Base-by-base conservation (phyloP, 2,888 invertebrate genomes). In the Caenorhabditis sp. region DNA sequence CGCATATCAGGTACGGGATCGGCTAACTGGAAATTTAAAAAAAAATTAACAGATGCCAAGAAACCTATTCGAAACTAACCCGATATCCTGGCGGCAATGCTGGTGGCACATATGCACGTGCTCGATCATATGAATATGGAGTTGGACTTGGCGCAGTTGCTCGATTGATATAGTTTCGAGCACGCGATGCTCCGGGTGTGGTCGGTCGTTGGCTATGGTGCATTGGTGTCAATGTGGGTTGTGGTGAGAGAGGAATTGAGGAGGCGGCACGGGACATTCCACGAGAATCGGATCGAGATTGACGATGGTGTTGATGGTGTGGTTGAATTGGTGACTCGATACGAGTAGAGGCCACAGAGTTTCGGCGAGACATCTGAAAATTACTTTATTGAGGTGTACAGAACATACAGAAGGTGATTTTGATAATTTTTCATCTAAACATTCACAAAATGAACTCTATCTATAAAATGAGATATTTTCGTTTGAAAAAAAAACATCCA, bases 11-110 rank as follows among this genome's bases (percentile, higher is more conserved):
- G 73, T 17, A 56, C 31, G 1, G 79, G 78, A 60, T 81, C 81
- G 20, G 70, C 67, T 27, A 77, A 72, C 81, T 81, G 71, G 21
- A n/a, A n/a, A n/a, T n/a, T n/a, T n/a, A n/a, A n/a, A n/a, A n/a
- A n/a, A n/a, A n/a, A n/a, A n/a, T n/a, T n/a, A n/a, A n/a, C n/a
- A n/a, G n/a, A n/a, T n/a, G n/a, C 31, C 31, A 31, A 4, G 31
- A 31, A 31, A 31, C 4, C 31, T 10, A 4, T 31, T 10, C 31
- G 4, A 23, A 27, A 25, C 75, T 60, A 26, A 87, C 86, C 72
- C 82, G 63, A 67, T 83, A 83, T 31, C 87, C 87, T 1, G 84
- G 80, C 14, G 87, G 87, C 25, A 87, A 67, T 20, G 84, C 80
- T 1, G 87, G 83, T 12, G 87, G 87, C 63, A 84, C 81, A 74